A percentile compares a stretch with the other conserved stretches of the same genome.
Evolutionary conservation across 2,888 invertebrate genomes (phyloP).

Genomic region (Dicranocentrus wangi): DNA sequence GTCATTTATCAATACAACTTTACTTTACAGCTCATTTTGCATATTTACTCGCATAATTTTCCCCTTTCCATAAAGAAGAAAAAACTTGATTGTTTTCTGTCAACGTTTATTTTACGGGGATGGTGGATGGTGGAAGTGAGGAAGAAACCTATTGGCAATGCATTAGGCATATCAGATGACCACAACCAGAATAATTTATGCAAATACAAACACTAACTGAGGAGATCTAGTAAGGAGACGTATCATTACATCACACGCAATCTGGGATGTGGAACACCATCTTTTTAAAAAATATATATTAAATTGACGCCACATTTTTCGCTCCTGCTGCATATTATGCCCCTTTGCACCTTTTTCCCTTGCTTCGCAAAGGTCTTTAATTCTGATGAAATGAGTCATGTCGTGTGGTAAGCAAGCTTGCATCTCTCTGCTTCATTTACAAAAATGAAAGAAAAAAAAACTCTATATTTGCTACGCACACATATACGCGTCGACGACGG

Average conservation of each 20-base stretch:
- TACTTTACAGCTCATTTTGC: not conserved
- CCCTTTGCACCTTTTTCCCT: slow-evolving; percentile 15
- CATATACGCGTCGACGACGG: too few relatives aligned
- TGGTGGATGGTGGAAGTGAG: slow-evolving; percentile 24
- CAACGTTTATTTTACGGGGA: not conserved
- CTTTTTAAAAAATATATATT: slow-evolving; percentile 30
- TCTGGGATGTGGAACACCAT: slow-evolving; percentile 41
- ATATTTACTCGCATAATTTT: slow-evolving; percentile 9
- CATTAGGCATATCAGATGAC: not conserved
- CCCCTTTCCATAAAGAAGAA: not conserved
- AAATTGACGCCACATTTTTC: slow-evolving; percentile 16
- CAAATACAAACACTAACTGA: slow-evolving; percentile 32
- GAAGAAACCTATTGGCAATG: slow-evolving; percentile 8
- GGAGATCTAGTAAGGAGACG: slow-evolving; percentile 9
- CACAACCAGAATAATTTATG: slow-evolving; percentile 27
- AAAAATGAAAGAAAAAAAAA: too few relatives aligned
- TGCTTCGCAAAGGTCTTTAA: slow-evolving; percentile 21
- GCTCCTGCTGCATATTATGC: not conserved
- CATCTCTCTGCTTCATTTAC: not conserved
- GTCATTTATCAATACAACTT: not conserved
- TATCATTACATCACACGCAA: slow-evolving; percentile 25
- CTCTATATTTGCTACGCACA: not conserved
- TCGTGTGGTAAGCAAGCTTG: slow-evolving; percentile 11
- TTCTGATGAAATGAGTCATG: slow-evolving; percentile 28
- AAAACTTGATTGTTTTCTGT: slow-evolving; percentile 2